Base-by-base conservation (phyloP, 2,888 invertebrate species). In the Saturnia pavonia region DNA sequence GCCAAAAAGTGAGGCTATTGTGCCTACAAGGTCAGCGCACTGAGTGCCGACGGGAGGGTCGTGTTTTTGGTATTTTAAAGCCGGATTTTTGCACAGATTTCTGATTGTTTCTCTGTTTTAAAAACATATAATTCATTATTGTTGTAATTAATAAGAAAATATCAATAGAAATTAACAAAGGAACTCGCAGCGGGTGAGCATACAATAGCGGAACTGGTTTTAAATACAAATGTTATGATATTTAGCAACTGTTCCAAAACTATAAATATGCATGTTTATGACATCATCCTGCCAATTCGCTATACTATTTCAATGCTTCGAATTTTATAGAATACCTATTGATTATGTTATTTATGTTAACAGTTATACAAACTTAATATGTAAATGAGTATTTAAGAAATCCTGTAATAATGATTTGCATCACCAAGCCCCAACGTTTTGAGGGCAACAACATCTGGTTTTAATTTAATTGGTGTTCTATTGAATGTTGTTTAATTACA, bases 21-120 rank as follows among this genome's bases (percentile, higher is more conserved):
- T 90, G 80, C 72, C 78, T 78, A 81, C 91, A 92, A 92, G 91
- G 91, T 92, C 91, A 89, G 87, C 85, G 89, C 78, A 88, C 90
- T 80, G 76, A 73, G 78, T 76, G 80, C 79, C 78, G 79, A 80
- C 81, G 81, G 83, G 80, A 82, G 83, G 81, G 79, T 79, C 80
- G 79, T 78, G 80, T 82, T 27, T 19, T 76, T 80, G 81, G 81
- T 76, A 84, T 85, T 88, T 85, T 86, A 82, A 88, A 85, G 87
- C 85, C 89, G 83, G 80, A 83, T 83, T 83, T 85, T 85, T 83
- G 76, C 80, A 74, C 76, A 74, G 74, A 76, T 77, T 78, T 82
- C 82, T 85, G 83, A 79, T 81, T 85, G 85, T 78, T 77, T 69
- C 51, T 73, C 68, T 73, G 60, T 71, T 73, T 76, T 71, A 74